Evolutionary conservation across 2,797 vertebrate genomes (phyloP).

Genomic region (Liasis olivaceus): DNA sequence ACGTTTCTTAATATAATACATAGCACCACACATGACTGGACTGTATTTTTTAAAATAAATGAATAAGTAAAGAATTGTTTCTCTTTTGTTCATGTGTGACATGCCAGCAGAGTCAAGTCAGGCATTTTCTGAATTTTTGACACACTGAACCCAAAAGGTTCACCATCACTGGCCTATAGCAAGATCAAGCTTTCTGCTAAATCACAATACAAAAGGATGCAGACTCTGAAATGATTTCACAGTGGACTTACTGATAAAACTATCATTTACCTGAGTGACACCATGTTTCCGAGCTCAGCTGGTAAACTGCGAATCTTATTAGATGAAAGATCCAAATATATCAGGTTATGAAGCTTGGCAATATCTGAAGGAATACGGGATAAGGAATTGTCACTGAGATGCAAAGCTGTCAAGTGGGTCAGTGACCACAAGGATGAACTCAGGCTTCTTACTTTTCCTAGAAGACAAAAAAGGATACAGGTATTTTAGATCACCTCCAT

Average conservation of each 20-base stretch:
- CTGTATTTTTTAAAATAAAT: too few relatives aligned
- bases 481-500: background rate
- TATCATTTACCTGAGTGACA: constrained; percentile 91
- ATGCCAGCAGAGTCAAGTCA: too few relatives aligned
- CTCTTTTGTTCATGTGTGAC: too few relatives aligned
- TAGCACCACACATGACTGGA: too few relatives aligned
- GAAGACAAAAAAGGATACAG: background rate
- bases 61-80: too few relatives aligned
- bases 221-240: background rate
- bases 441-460: constrained; percentile 95
- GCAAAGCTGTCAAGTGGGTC: constrained; percentile 97
- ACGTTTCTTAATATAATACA: too few relatives aligned
- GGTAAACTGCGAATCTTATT: constrained; percentile 99
- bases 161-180: too few relatives aligned
- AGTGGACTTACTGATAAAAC: background rate
- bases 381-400: constrained; percentile 97
- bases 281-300: constrained; percentile 98
- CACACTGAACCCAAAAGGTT: too few relatives aligned
- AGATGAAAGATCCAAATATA: constrained; percentile 97
- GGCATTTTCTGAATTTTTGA: too few relatives aligned
- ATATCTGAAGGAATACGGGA: constrained; percentile 98
- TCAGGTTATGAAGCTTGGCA: constrained; percentile 99
- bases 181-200: background rate
- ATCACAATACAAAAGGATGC: background rate
- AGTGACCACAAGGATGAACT: constrained; percentile 95